Conservation (phyloP, 1,140 invertebrate species). For the Littorina saxatilis region DNA sequence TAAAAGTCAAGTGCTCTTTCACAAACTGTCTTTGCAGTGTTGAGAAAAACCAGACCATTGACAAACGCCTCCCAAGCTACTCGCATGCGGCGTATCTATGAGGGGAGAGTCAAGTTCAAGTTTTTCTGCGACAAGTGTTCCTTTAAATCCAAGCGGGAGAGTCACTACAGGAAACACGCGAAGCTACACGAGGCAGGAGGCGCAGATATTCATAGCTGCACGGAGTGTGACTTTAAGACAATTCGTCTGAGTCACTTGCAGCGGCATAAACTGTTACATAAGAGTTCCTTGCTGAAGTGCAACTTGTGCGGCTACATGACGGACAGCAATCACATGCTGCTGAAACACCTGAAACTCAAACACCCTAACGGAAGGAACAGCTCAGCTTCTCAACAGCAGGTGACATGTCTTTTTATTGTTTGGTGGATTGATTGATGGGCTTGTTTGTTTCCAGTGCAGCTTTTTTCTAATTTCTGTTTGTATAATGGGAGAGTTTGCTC, state of each 20-base stretch:
- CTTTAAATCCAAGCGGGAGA: conserved; percentile 74
- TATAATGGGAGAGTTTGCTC: no score
- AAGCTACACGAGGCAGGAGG: conserved; percentile 66
- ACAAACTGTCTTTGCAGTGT: conserved; percentile 36
- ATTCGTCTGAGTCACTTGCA: conserved; percentile 68
- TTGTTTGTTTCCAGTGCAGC: no score
- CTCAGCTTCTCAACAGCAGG: conserved; percentile 11
- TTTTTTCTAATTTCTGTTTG: no score
- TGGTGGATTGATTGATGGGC: no score
- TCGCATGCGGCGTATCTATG: conserved; percentile 41
- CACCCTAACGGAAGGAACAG: conserved; percentile 26
- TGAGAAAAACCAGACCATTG: not conserved
- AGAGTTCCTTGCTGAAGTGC: conserved; percentile 59
- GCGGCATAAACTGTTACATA: conserved; percentile 72
- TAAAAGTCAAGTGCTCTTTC: no score
- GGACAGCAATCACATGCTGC: conserved; percentile 38
- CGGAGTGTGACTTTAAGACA: conserved; percentile 70
- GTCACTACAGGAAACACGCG: conserved; percentile 72
- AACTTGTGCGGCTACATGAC: conserved; percentile 52
- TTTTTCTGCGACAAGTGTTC: conserved; percentile 74
- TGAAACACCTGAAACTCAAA: conserved; percentile 37
- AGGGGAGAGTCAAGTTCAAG: conserved; percentile 64
- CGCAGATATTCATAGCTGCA: conserved; percentile 67
- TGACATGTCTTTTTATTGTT: not conserved
- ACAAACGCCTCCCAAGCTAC: conserved; percentile 34